These are phyloP conservation scores for Ctenoplectra terminalis DNA, from an alignment of 1,140 invertebrate genomes.

Conservation along the genomic window DNA sequence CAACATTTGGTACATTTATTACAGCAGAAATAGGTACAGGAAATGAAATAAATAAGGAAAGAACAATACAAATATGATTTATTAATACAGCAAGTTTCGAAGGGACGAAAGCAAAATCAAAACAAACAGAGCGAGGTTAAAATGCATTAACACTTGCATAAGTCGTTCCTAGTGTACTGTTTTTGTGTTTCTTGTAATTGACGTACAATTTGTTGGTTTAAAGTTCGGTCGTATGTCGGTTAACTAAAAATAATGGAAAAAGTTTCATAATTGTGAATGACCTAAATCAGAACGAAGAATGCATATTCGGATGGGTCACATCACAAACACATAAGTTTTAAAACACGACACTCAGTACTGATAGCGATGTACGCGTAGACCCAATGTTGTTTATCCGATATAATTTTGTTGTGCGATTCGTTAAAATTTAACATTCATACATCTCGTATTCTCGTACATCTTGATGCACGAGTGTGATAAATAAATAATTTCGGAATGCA, in stretches of 20 bases:
- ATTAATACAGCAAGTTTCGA: conserved; percentile 28
- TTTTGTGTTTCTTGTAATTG: background rate
- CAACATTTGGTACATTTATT: background rate
- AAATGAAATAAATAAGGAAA: conserved; percentile 44
- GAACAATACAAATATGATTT: conserved; percentile 33
- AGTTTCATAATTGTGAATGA: conserved; percentile 47
- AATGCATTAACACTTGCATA: conserved; percentile 42
- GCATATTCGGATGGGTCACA: conserved; percentile 37
- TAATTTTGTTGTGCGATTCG: conserved; percentile 20
- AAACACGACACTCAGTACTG: conserved; percentile 35
- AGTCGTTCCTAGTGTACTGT: conserved; percentile 9
- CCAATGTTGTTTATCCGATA: conserved; percentile 1
- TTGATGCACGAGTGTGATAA: background rate
- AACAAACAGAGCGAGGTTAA: conserved; percentile 51
- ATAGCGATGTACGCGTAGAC: background rate
- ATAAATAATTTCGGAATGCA: conserved; percentile 4
- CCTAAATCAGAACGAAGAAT: conserved; percentile 39
- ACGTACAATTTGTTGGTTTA: background rate
- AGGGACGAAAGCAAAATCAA: conserved; percentile 19
- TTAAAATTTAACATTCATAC: background rate
- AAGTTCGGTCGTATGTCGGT: background rate
- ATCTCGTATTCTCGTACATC: background rate
- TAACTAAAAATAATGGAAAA: conserved; percentile 22
- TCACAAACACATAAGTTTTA: conserved; percentile 23
- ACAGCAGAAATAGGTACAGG: conserved; percentile 13